A percentile compares a stretch with the other conserved stretches of the same genome.
Evolutionary conservation across 2,888 invertebrate species (phyloP).

Genomic region (Acrobasis repandana): DNA sequence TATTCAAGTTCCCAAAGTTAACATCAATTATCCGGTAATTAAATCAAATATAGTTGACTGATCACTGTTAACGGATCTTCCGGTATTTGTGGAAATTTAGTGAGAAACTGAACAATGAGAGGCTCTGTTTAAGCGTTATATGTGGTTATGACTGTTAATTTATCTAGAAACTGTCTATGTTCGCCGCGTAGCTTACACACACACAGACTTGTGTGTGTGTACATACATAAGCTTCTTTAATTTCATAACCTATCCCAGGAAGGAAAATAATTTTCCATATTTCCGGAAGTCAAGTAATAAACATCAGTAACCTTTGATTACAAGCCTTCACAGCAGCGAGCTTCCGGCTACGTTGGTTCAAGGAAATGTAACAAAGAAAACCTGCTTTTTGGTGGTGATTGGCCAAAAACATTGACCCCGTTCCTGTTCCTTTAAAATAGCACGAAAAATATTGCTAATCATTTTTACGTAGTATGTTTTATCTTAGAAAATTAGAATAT

Average conservation of each 20-base stretch:
- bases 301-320: neutral
- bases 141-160: neutral
- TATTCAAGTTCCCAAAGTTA: constrained; percentile 2
- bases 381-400: neutral
- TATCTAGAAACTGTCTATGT: no score
- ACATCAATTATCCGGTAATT: constrained; percentile 22
- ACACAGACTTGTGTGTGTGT: no score
- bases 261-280: neutral
- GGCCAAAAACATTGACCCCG: neutral
- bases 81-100: neutral
- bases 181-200: no score
- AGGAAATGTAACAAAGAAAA: constrained; percentile 14
- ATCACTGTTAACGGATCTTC: constrained; percentile 3
- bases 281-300: neutral
- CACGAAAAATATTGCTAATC: no score
- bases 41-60: constrained; percentile 11
- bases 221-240: no score
- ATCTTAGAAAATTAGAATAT: no score
- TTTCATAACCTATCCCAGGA: neutral
- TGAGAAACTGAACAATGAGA: neutral
- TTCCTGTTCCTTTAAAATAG: neutral
- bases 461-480: no score
- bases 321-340: neutral
- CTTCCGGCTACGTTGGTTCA: constrained; percentile 8
- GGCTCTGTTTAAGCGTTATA: neutral